Percentiles rank a stretch among this genome's conserved stretches.
Evolutionary conservation across 2,797 vertebrate genomes (phyloP).

Genomic region (Etheostoma nigrum): DNA sequence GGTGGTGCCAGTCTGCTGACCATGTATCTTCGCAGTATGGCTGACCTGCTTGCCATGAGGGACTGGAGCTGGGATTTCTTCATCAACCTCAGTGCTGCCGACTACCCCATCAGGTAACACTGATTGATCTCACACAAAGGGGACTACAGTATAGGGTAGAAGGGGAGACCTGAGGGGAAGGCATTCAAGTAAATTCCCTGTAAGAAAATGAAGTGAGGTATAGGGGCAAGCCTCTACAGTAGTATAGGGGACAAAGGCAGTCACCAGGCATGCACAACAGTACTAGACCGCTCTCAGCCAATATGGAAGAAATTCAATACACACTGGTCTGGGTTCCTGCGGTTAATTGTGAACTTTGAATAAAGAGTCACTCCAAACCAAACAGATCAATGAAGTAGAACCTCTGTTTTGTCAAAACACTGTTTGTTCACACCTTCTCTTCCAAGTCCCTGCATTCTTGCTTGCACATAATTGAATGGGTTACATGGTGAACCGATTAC

Average conservation of each 20-base stretch:
- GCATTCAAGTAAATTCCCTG: slow-evolving; percentile 1
- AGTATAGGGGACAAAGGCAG: slow-evolving; percentile 29
- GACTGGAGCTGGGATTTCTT: slow-evolving; percentile 99
- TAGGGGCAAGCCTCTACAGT: background rate
- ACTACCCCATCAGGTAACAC: slow-evolving; percentile 97
- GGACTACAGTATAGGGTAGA: background rate
- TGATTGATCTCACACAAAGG: background rate
- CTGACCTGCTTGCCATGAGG: slow-evolving; percentile 93
- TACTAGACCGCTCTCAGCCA: slow-evolving; percentile 37
- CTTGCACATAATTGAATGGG: slow-evolving; percentile 64
- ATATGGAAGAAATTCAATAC: slow-evolving; percentile 66
- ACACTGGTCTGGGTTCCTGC: slow-evolving; percentile 48
- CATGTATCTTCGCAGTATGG: slow-evolving; percentile 97
- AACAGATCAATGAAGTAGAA: slow-evolving; percentile 74
- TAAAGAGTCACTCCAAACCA: slow-evolving; percentile 74
- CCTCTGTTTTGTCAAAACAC: slow-evolving; percentile 63
- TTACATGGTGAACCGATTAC: slow-evolving; percentile 80
- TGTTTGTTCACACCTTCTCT: slow-evolving; percentile 57
- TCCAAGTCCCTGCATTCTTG: slow-evolving; percentile 46
- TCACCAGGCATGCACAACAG: slow-evolving; percentile 20
- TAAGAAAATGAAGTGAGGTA: slow-evolving; percentile 29
- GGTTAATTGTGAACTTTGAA: slow-evolving; percentile 75
- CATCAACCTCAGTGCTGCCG: slow-evolving; percentile 98
- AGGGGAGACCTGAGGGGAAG: background rate
- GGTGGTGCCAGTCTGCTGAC: slow-evolving; percentile 96